Percentiles rank a stretch among this genome's conserved stretches.
Conservation (phyloP, 2,888 invertebrate species). For the Iselma pallidipennis region DNA sequence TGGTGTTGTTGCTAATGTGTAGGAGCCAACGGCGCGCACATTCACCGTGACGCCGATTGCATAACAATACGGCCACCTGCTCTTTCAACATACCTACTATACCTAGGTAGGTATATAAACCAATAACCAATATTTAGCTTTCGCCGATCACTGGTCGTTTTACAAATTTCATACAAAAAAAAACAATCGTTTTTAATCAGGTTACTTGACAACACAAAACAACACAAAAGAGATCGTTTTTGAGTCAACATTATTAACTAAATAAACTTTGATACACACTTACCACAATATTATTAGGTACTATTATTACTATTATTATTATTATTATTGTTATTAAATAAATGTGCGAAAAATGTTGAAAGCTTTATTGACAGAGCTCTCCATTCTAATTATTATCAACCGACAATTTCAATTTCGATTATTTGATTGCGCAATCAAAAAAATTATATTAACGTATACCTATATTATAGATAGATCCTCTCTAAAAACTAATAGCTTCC, state of each 20-base stretch:
- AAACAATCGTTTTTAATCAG: conserved; percentile 9
- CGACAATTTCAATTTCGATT: conserved; percentile 1
- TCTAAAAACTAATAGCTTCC: conserved; percentile 23
- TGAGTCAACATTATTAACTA: neutral
- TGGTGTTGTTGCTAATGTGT: conserved; percentile 24
- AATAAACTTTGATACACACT: neutral
- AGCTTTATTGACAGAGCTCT: neutral
- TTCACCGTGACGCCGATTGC: conserved; percentile 32
- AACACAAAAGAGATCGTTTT: neutral
- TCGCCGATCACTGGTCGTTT: conserved; percentile 34
- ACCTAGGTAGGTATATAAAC: neutral
- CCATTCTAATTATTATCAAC: neutral
- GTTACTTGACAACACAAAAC: conserved; percentile 11
- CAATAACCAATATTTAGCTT: conserved; percentile 31
- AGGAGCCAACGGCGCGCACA: conserved; percentile 31
- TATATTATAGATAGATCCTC: conserved; percentile 9
- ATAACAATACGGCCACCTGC: conserved; percentile 36
- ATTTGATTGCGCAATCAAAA: no score
- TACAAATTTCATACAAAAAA: conserved; percentile 13
- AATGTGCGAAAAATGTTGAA: neutral
- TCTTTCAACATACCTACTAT: conserved; percentile 23
- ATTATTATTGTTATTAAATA: no score
- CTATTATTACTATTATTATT: no score
- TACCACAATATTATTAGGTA: neutral
- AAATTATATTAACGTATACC: conserved; percentile 6